phyloP scores from a whole-genome alignment of 2,797 vertebrate genomes.

The Borostomias antarcticus region DNA sequence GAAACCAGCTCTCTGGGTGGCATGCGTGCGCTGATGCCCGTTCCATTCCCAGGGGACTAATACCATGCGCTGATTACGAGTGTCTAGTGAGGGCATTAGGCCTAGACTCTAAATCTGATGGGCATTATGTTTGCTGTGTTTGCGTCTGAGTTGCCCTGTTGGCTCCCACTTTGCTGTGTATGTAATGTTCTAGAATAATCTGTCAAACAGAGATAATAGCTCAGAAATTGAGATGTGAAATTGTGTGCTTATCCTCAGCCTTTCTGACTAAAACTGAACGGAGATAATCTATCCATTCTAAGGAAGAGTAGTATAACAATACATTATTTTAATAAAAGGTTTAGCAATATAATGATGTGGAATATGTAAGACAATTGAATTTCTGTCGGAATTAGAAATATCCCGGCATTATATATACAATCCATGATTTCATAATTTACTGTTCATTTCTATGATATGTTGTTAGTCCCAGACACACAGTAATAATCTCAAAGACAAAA shows the following conservation, averaged over 20 bases:
- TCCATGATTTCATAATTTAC: neutral
- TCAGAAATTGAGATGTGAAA: slow-evolving; percentile 25
- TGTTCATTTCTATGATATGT: neutral
- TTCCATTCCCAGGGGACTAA: slow-evolving; percentile 23
- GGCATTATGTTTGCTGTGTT: slow-evolving; percentile 38
- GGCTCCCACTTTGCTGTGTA: slow-evolving; percentile 52
- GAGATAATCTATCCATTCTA: neutral
- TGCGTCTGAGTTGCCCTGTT: slow-evolving; percentile 41
- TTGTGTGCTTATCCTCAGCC: slow-evolving; percentile 35
- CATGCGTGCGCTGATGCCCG: slow-evolving; percentile 13
- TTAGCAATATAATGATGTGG: too few species aligned
- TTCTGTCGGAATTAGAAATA: too few species aligned
- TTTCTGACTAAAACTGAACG: slow-evolving; percentile 22
- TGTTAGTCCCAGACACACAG: neutral
- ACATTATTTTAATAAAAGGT: too few species aligned
- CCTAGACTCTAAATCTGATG: slow-evolving; percentile 54
- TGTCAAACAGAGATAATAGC: slow-evolving; percentile 35
- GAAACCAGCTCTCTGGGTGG: slow-evolving; percentile 14
- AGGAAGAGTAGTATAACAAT: too few species aligned
- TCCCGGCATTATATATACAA: neutral
- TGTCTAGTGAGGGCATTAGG: slow-evolving; percentile 49
- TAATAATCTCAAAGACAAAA: neutral
- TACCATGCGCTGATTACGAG: slow-evolving; percentile 45
- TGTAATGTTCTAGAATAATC: slow-evolving; percentile 50
- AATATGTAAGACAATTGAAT: too few species aligned